Evolutionary conservation across 1,140 invertebrate species (phyloP).

Genomic region (Dufourea novaeangliae): DNA sequence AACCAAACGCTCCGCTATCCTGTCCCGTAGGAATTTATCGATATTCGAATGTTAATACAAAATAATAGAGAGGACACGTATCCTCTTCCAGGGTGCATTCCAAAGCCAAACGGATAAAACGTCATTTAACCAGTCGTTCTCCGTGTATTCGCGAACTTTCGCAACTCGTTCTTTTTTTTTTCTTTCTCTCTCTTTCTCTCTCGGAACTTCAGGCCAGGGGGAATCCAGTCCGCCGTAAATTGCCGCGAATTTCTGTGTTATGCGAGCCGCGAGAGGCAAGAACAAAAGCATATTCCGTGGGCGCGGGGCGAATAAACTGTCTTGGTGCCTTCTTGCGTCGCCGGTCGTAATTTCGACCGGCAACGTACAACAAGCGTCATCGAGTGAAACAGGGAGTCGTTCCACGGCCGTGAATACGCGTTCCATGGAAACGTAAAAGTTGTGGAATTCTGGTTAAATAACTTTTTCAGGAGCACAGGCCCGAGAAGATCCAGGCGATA

Average conservation of each 20-base stretch:
- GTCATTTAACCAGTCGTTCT: background rate
- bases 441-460: constrained; percentile 30
- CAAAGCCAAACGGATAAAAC: background rate
- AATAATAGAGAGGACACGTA: background rate
- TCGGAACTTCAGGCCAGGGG: background rate
- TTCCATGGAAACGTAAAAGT: constrained; percentile 15
- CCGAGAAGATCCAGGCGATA: background rate
- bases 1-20: too few species aligned
- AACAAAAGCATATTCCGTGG: background rate
- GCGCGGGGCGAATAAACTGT: background rate
- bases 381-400: background rate
- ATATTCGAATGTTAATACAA: background rate
- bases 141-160: background rate
- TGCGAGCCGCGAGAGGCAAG: background rate
- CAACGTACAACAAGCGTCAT: background rate
- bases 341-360: background rate
- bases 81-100: background rate
- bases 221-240: constrained; percentile 3
- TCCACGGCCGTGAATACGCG: background rate
- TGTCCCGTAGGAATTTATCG: too few species aligned
- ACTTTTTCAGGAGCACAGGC: constrained; percentile 15
- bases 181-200: background rate
- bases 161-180: background rate
- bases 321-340: background rate
- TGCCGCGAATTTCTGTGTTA: background rate